Conservation (phyloP, 1,140 invertebrate species). For the Rhyacophila brunnea region DNA sequence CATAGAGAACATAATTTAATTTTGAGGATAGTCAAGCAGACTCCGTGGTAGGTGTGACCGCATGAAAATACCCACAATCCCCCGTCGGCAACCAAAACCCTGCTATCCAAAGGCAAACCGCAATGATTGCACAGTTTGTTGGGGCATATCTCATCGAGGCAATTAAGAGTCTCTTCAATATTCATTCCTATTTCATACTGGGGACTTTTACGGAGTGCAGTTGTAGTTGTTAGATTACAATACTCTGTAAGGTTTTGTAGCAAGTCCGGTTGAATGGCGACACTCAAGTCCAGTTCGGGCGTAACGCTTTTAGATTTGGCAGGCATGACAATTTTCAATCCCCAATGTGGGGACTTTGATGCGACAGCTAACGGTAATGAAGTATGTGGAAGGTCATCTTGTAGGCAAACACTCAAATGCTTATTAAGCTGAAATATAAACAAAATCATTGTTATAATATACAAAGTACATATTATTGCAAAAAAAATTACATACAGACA, state of each 20-base stretch:
- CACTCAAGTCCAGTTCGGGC: conserved; percentile 10
- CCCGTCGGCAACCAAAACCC: conserved; percentile 49
- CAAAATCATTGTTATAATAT: too few relatives aligned
- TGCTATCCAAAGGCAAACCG: conserved; percentile 48
- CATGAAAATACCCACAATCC: conserved; percentile 53
- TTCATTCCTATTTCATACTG: conserved; percentile 31
- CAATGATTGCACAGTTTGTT: conserved; percentile 45
- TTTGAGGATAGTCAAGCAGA: conserved; percentile 49
- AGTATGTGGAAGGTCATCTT: conserved; percentile 38
- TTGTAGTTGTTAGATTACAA: conserved; percentile 1
- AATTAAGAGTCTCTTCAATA: conserved; percentile 24
- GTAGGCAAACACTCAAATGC: conserved; percentile 25
- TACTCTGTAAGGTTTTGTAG: conserved; percentile 15
- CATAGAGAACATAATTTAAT: conserved; percentile 51
- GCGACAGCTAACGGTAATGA: conserved; percentile 46
- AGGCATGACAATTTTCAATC: conserved; percentile 40
- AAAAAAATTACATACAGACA: too few relatives aligned
- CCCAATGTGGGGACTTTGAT: conserved; percentile 48
- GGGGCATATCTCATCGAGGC: conserved; percentile 25
- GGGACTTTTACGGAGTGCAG: background rate
- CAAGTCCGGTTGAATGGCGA: conserved; percentile 14
- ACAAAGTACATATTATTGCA: too few relatives aligned
- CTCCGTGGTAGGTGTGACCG: conserved; percentile 50
- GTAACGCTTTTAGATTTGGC: conserved; percentile 9
- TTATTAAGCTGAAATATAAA: conserved; percentile 26